A percentile compares a stretch with the other conserved stretches of the same genome.
phyloP scores from a whole-genome alignment of 23 tunicate genomes.

The Ciona savignyi region DNA sequence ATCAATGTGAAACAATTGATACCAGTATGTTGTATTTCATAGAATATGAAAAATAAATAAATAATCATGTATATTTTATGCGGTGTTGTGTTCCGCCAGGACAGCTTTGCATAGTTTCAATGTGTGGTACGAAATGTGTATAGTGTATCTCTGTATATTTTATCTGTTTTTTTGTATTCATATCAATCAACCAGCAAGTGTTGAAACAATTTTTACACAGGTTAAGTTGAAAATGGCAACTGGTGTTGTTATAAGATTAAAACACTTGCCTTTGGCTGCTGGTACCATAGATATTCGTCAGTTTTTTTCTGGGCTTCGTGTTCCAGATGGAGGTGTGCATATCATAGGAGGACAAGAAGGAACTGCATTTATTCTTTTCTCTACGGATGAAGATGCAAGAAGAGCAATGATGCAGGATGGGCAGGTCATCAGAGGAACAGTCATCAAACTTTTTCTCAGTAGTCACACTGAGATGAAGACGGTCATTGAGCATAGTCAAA shows the following conservation, averaged over 20 bases:
- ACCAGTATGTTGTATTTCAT: too few species aligned
- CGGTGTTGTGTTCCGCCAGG: too few species aligned
- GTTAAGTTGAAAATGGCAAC: conserved; percentile 40
- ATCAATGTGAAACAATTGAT: too few species aligned
- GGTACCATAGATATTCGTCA: conserved; percentile 68
- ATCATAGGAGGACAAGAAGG: conserved; percentile 97
- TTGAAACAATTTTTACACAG: not conserved
- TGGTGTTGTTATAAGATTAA: conserved; percentile 85
- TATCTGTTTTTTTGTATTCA: not conserved
- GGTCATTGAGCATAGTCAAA: conserved; percentile 82
- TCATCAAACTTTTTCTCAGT: conserved; percentile 51
- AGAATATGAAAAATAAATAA: too few species aligned
- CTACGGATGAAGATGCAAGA: conserved; percentile 93
- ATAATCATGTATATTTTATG: too few species aligned
- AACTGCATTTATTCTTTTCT: conserved; percentile 78
- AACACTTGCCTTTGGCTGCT: conserved; percentile 73
- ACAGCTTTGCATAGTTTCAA: too few species aligned
- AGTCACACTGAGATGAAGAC: conserved; percentile 89
- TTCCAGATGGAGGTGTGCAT: conserved; percentile 99
- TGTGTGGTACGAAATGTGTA: too few species aligned
- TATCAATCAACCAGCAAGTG: too few species aligned
- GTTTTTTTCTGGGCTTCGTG: conserved; percentile 60
- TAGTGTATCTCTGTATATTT: too few species aligned
- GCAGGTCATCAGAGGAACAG: conserved; percentile 22
- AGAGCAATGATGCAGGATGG: conserved; percentile 75